Evolutionary conservation across 2,113 vertebrate species (phyloP), one percentile per base, ranked within the genome.

Genomic region (Mola mola): DNA sequence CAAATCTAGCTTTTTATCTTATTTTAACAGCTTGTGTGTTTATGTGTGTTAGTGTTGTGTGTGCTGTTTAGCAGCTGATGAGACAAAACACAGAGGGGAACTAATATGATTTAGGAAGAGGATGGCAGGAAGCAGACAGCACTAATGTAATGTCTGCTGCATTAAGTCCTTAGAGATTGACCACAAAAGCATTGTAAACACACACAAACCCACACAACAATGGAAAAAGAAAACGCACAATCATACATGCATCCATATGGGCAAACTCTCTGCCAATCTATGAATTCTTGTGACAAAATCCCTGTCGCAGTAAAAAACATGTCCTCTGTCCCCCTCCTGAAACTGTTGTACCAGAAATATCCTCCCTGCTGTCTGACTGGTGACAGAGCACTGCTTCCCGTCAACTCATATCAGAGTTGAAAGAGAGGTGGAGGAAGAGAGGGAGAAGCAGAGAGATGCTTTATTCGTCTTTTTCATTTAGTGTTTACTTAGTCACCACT

Each of bases 51-150:
- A 15, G 19, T 52, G 13, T 21, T 40, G 28, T 60, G 13, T 50
- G 51, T 42, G 44, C 65, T 81, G 49, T 49, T 41, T 51, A 70
- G 67, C 60, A 73, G 71, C 76, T 84, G 79, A 83, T 73, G 62
- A 75, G 79, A 70, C 74, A 83, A 83, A 88, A 82, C 73, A 85
- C 40, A 70, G 51, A 34, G 61, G 66, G n/a, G 73, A 34, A 67
- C 47, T 87, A 87, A 87, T 84, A 77, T 75, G 72, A 85, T 90
- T 91, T 87, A 41, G 67, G 59, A 53, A 50, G 75, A 81, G 16
- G 57, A 83, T 21, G 72, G 58, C 82, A 87, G 86, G 87, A 89
- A 87, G 86, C 66, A 89, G 85, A 83, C 84, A 60, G 42, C 84
- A 75, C 79, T 85, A 86, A 88, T 87, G 82, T 82, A 87, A 69